Evolutionary conservation across 2,888 invertebrate genomes (phyloP), one percentile per base, ranked within the genome.

Genomic region (Temnothorax unifasciatus): DNA sequence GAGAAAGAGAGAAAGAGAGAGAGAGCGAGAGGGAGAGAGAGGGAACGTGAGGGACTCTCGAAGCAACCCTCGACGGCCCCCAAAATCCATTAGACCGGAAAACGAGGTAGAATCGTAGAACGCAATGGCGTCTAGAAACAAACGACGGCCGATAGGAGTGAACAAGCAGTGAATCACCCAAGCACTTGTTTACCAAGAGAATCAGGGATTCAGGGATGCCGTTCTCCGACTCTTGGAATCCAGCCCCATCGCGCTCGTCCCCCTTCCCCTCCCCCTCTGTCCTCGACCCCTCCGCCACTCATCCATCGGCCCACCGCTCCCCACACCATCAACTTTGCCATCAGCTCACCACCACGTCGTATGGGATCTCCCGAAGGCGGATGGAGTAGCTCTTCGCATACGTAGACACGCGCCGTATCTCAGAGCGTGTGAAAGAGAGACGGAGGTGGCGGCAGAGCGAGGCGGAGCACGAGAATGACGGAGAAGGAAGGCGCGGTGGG

Each of bases 131-230:
- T 93, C 93, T 92, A 91, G 93, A 94, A 94, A 94, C 93, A 94
- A 94, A 94, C 93, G 94, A 93, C 92, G 92, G 91, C 92, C 92
- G 93, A 94, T 92, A 93, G 93, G 82, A 94, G 92, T 92, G 94
- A 93, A 93, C 93, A 93, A 94, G 94, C 94, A 94, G 94, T 94
- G 94, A 94, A 94, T 94, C 94, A 94, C 94, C 94, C 93, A 91
- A 94, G 93, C 94, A 92, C 93, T 94, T 94, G 94, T 94, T 94
- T 94, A 94, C 94, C 93, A 91, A 94, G 92, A 91, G 93, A 94
- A 94, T 94, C 94, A 94, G 93, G 92, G 92, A 94, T 94, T 93
- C 94, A 93, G 91, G 92, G 92, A 93, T 92, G 94, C 92, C 90
- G 91, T 92, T 92, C 88, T 77, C 89, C 89, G 87, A 92, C 91